Percentiles rank a stretch among this genome's conserved stretches.
phyloP scores from a whole-genome alignment of 2,888 invertebrate genomes.

The Leucophenga maculata region DNA sequence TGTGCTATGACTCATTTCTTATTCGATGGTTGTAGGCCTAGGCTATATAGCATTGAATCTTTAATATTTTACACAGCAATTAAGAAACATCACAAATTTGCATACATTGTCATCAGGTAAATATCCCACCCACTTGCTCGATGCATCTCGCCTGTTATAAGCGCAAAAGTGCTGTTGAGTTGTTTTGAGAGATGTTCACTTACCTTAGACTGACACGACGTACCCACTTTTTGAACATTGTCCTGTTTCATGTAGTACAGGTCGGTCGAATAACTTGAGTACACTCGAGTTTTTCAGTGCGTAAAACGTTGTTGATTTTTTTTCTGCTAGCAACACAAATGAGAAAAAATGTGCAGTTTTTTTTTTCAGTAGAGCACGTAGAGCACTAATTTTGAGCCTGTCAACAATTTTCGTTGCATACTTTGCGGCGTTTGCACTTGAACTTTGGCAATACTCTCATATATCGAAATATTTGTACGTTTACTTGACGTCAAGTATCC shows the following conservation, averaged over 20 bases:
- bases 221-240: conserved; percentile 71
- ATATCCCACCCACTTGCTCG: too few species aligned
- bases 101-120: too few species aligned
- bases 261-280: neutral
- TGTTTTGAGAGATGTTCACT: conserved; percentile 40
- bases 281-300: conserved; percentile 12
- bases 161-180: neutral
- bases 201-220: conserved; percentile 71
- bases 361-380: conserved; percentile 26
- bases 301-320: conserved; percentile 16
- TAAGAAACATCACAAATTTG: too few species aligned
- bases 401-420: conserved; percentile 41
- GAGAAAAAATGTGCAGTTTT: too few species aligned
- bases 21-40: too few species aligned
- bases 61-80: too few species aligned
- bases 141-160: neutral
- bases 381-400: conserved; percentile 34
- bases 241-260: conserved; percentile 23
- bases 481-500: too few species aligned
- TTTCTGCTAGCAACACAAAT: conserved; percentile 4
- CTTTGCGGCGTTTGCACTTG: conserved; percentile 18
- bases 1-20: too few species aligned
- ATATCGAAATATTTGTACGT: too few species aligned
- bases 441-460: neutral
- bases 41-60: too few species aligned